Percentiles rank a stretch among this genome's conserved stretches.
Conservation (phyloP, 2,113 vertebrate genomes). For the Blennius ocellaris region DNA sequence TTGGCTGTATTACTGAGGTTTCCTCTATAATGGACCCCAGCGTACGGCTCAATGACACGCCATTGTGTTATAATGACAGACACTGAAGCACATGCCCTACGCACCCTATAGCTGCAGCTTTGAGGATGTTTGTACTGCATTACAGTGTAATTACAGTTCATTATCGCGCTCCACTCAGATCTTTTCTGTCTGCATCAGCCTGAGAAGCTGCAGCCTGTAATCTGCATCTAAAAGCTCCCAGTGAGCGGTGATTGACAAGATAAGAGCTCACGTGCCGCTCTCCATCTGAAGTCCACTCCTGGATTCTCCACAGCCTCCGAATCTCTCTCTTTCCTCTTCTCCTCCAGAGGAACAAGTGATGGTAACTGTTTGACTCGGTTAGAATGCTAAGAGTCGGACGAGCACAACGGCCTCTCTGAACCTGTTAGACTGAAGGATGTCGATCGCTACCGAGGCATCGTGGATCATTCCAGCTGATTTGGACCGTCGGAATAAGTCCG, state of each 20-base stretch:
- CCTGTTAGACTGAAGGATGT: slow-evolving; percentile 53
- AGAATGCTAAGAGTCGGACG: slow-evolving; percentile 61
- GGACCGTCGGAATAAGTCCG: too few species aligned
- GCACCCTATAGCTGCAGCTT: too few species aligned
- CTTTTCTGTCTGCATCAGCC: not conserved
- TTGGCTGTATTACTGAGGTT: too few species aligned
- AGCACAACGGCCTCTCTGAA: slow-evolving; percentile 31
- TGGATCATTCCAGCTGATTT: slow-evolving; percentile 38
- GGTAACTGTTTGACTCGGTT: slow-evolving; percentile 53
- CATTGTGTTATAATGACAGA: too few species aligned
- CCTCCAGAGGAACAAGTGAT: slow-evolving; percentile 26
- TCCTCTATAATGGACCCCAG: too few species aligned
- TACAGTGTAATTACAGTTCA: not conserved
- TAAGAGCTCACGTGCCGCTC: slow-evolving; percentile 20
- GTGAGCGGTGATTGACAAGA: slow-evolving; percentile 23
- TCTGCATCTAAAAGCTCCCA: not conserved
- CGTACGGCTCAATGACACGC: too few species aligned
- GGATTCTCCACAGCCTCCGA: not conserved
- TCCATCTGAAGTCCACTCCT: slow-evolving; percentile 21
- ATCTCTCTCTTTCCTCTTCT: slow-evolving; percentile 4
- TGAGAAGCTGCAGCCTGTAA: slow-evolving; percentile 1
- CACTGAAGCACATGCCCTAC: too few species aligned
- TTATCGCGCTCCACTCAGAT: not conserved
- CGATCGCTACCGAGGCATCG: slow-evolving; percentile 61
- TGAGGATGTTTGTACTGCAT: too few species aligned